Percentiles rank a stretch among this genome's conserved stretches.
phyloP scores from a whole-genome alignment of 2,113 vertebrate genomes.

The Pterocles gutturalis region DNA sequence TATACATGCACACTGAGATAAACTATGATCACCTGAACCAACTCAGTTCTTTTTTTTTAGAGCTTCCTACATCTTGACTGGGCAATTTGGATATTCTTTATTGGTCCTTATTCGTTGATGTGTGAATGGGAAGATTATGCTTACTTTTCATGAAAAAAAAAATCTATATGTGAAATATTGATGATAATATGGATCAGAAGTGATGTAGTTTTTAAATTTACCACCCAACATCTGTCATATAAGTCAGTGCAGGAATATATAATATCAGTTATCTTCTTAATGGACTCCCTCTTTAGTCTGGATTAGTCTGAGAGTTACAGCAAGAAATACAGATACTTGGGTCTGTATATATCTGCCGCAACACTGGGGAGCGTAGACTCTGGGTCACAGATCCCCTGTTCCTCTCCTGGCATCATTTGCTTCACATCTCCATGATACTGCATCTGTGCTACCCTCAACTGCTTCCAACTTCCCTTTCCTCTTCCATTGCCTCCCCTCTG shows the following conservation, averaged over 20 bases:
- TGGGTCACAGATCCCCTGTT: not conserved
- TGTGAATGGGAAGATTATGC: not conserved
- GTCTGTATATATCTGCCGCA: not conserved
- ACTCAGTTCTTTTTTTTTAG: not conserved
- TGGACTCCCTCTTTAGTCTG: not conserved
- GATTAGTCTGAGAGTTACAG: not conserved
- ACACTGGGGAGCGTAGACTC: not conserved
- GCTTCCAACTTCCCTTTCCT: not conserved
- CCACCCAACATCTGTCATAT: not conserved
- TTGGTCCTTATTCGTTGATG: not conserved
- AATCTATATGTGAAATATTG: not conserved
- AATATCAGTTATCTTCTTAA: not conserved
- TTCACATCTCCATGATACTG: accelerated
- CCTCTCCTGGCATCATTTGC: not conserved
- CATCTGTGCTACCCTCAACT: not conserved
- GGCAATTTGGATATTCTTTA: not conserved
- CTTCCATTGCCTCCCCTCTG: not conserved
- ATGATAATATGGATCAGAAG: not conserved
- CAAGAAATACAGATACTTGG: not conserved
- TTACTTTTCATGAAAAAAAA: not conserved
- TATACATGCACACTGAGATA: not conserved
- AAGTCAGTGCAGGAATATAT: not conserved
- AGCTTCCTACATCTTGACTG: not conserved
- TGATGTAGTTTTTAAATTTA: not conserved
- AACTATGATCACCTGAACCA: not conserved